Evolutionary conservation across 2,797 vertebrate genomes (phyloP), one percentile per base, ranked within the genome.

Genomic region (Coranthus polyacanthus): DNA sequence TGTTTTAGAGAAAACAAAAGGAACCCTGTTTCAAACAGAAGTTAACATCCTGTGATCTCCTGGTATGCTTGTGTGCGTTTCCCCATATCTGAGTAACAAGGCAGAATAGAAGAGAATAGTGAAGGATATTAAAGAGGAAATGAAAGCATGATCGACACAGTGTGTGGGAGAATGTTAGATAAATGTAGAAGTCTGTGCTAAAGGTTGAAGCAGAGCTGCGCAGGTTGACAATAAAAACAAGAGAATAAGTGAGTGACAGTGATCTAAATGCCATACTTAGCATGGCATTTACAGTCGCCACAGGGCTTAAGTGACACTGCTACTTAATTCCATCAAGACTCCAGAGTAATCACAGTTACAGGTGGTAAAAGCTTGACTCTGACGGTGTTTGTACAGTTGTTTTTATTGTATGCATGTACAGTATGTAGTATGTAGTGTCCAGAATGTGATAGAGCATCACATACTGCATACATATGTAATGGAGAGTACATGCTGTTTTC

Each of bases 261-360:
- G 72, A 78, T 80, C 51, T 63, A 82, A 85, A 88, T 82, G 76
- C 49, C 66, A 68, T 0, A 13, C 37, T 79, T 75, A 44, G 78
- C 79, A 81, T 88, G 86, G 57, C 83, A 84, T 89, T 89, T 86
- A 16, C 56, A 72, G 57, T 53, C 83, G 82, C 84, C 44, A 68
- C 82, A 76, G 85, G 85, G 61, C 52, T 60, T 61, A 69, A 80
- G 75, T 70, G 59, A 62, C 72, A 72, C 47, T 69, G 58, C 69
- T 70, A 54, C 62, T 81, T 82, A 68, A 81, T 75, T 63, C 46
- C 70, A 57, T 51, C 60, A 36, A 47, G 47, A 70, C 38, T 67
- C 36, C 2, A 9, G 18, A 71, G n/a, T 21, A 66, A 81, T 74
- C 41, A 17, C 61, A 47, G 21, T 34, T 49, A 57, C 77, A 64